These are phyloP conservation scores for Oryzias sinensis DNA, from an alignment of 2,797 vertebrate genomes.

Conservation along the genomic window DNA sequence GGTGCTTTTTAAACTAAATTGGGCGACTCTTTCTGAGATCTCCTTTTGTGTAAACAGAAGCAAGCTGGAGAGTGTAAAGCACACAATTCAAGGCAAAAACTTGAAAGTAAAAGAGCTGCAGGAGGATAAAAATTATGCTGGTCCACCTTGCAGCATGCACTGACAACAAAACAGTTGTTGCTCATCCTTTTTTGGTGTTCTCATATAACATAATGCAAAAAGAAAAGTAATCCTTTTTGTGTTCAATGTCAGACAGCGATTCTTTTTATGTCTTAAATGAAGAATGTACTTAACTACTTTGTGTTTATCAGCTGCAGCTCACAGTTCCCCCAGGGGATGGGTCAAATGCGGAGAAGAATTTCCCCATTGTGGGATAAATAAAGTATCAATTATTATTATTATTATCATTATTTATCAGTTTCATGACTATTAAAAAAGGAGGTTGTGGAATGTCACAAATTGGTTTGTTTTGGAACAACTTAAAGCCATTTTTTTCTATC, in stretches of 20 bases:
- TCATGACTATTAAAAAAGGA: background rate
- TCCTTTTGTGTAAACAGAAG: slow-evolving; percentile 28
- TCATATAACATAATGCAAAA: too few species aligned
- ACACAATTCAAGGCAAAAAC: slow-evolving; percentile 23
- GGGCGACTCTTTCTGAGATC: slow-evolving; percentile 20
- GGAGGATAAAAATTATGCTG: too few species aligned
- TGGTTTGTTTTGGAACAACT: too few species aligned
- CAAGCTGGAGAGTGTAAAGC: slow-evolving; percentile 20
- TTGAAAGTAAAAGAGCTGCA: slow-evolving; percentile 13
- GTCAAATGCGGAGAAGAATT: too few species aligned
- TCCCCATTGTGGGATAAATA: too few species aligned
- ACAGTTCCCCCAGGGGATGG: too few species aligned
- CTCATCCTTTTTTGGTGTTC: slow-evolving; percentile 7
- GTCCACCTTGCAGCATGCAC: too few species aligned
- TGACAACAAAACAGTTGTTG: slow-evolving; percentile 46
- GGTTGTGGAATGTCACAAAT: background rate
- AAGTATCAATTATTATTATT: too few species aligned
- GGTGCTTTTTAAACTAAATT: slow-evolving; percentile 10
- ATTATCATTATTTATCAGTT: too few species aligned
- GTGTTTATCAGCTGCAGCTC: too few species aligned
- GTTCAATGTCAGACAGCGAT: slow-evolving; percentile 14
- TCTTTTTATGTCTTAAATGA: background rate
- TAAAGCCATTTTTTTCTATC: too few species aligned
- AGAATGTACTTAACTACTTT: too few species aligned
- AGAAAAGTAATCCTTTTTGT: slow-evolving; percentile 17